These are phyloP conservation scores for Microplitis manilae DNA, from an alignment of 2,888 invertebrate genomes.

Conservation along the genomic window DNA sequence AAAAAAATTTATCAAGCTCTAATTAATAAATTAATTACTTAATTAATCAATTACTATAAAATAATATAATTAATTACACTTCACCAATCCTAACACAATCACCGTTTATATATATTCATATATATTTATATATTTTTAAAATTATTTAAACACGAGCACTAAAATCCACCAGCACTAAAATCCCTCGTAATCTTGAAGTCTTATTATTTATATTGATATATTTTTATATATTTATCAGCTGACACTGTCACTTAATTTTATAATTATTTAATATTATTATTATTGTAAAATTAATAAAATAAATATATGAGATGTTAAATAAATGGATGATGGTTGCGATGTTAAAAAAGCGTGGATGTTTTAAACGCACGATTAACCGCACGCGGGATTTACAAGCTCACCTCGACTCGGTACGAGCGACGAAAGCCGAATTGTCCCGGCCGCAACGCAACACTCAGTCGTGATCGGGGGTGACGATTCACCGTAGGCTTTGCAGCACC, in stretches of 20 bases:
- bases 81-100: neutral
- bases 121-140: neutral
- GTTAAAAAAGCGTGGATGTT: conserved; percentile 38
- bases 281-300: too few species aligned
- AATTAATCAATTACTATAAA: neutral
- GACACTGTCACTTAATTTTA: too few species aligned
- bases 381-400: conserved; percentile 43
- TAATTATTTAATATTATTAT: too few species aligned
- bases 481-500: conserved; percentile 50
- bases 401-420: conserved; percentile 53
- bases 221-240: neutral
- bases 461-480: conserved; percentile 61
- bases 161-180: conserved; percentile 12
- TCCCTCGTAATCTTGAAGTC: neutral
- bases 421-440: conserved; percentile 58
- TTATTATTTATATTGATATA: conserved; percentile 18
- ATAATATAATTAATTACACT: neutral
- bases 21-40: neutral
- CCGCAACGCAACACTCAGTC: conserved; percentile 51
- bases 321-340: neutral
- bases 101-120: neutral
- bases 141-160: neutral
- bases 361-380: conserved; percentile 46
- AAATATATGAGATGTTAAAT: too few species aligned
- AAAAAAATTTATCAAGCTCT: too few species aligned